Evolutionary conservation across 2,888 invertebrate species (phyloP).

Genomic region (Ophion costatus): DNA sequence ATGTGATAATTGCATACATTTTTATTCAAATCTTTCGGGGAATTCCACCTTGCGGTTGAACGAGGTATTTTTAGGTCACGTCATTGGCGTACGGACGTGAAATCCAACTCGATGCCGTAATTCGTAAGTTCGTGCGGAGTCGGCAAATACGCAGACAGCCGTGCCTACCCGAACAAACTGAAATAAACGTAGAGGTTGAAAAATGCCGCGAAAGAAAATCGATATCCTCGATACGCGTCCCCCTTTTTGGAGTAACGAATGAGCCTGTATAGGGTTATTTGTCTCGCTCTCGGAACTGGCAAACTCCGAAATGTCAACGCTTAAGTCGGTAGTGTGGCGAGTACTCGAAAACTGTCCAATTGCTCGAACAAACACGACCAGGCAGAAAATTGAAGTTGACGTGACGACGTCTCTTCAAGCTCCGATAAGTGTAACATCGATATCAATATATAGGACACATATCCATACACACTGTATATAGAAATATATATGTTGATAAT

Average conservation of each 20-base stretch:
- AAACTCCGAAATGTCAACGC: neutral
- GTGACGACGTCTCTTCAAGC: neutral
- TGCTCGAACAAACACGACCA: neutral
- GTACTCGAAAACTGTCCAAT: neutral
- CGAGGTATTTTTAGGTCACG: slow-evolving; percentile 28
- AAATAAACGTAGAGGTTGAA: slow-evolving; percentile 1
- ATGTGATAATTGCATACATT: neutral
- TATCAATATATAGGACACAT: neutral
- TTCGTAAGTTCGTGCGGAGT: neutral
- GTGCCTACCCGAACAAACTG: neutral
- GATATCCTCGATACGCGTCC: neutral
- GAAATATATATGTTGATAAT: neutral
- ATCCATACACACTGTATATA: neutral
- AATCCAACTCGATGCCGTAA: neutral
- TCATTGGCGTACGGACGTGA: neutral
- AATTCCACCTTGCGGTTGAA: neutral
- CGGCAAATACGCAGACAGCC: neutral
- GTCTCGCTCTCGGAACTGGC: neutral
- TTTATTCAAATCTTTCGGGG: neutral
- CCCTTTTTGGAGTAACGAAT: neutral
- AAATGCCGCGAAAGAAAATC: neutral
- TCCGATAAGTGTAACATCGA: neutral
- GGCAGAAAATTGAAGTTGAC: neutral
- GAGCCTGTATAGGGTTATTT: neutral
- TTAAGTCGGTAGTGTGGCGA: neutral